Base-by-base conservation (phyloP, 2,888 invertebrate species). In the Dendrolimus pini region DNA sequence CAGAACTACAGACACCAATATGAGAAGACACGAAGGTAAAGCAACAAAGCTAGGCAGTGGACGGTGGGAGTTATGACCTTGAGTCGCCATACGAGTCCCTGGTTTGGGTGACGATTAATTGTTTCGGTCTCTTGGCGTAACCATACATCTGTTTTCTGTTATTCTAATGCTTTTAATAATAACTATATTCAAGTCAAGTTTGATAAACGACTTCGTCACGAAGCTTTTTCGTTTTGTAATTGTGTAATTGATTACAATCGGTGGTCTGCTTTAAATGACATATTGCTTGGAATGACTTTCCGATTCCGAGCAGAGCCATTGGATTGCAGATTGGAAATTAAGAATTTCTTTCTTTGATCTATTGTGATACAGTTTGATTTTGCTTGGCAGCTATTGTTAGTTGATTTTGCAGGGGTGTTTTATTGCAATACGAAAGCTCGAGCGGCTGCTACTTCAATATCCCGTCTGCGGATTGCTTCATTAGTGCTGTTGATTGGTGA, bases 11-110 rank as follows among this genome's bases (percentile, higher is more conserved):
- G 77, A 82, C 71, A 82, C 80, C 73, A 89, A 78, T 82, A 82
- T 82, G 70, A 90, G 82, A 87, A 90, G 86, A 83, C 80, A 86
- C 86, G 89, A 89, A 90, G 89, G 77, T 84, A 89, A 89, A 89
- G 87, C 87, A 88, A 88, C 86, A 82, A 89, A 89, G 90, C 87
- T 88, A 85, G 89, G 89, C 83, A 83, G 85, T 89, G 87, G 80
- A 83, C 85, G 78, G 77, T 82, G 74, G 65, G 74, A 80, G 69
- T 83, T 88, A 82, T 73, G 81, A 80, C 72, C 82, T 80, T 80
- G 82, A 85, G 89, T 83, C 90, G 90, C 90, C 90, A 90, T 90
- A 88, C 90, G 90, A 86, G 82, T 78, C 88, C 89, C 87, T 82
- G 81, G 74, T 62, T 70, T 79, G 87, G 86, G 83, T 74, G 77